Evolutionary conservation across 2,113 vertebrate species (phyloP).

Genomic region (Dipodomys spectabilis): DNA sequence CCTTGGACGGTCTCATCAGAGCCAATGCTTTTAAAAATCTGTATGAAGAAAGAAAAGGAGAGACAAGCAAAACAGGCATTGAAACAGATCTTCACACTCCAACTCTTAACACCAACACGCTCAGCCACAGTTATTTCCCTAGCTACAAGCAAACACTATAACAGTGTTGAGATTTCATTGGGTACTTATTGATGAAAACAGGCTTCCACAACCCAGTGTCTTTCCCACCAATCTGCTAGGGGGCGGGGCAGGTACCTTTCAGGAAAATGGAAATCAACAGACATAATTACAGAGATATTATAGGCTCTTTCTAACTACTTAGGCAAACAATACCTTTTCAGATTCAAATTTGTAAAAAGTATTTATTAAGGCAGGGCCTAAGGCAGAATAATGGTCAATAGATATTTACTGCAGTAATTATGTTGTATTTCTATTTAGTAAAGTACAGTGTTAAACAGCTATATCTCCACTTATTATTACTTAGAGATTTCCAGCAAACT

Average conservation of each 20-base stretch:
- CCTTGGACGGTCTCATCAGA: conserved; percentile 91
- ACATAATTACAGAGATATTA: conserved; percentile 57
- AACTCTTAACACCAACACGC: neutral
- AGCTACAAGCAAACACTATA: conserved; percentile 55
- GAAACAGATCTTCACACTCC: neutral
- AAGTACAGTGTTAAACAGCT: neutral
- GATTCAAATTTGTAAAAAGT: conserved; percentile 56
- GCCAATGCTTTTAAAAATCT: conserved; percentile 94
- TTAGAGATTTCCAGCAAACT: conserved; percentile 42
- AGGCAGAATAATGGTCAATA: conserved; percentile 48
- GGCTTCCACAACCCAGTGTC: conserved; percentile 48
- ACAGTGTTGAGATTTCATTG: conserved; percentile 75
- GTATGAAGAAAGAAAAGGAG: conserved; percentile 75
- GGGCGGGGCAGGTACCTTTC: neutral
- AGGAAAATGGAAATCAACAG: conserved; percentile 48
- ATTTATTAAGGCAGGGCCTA: conserved; percentile 60
- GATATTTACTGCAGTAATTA: conserved; percentile 58
- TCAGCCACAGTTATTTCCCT: conserved; percentile 53
- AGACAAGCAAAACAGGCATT: conserved; percentile 50
- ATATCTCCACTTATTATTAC: conserved; percentile 29
- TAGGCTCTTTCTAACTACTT: conserved; percentile 22
- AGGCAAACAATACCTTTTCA: conserved; percentile 63
- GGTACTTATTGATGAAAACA: conserved; percentile 72
- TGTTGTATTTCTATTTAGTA: conserved; percentile 40
- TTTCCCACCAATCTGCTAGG: conserved; percentile 44